A percentile compares a stretch with the other conserved stretches of the same genome.
These are phyloP conservation scores for Sciurus vulgaris DNA, from an alignment of 2,797 vertebrate genomes.

Conservation along the genomic window DNA sequence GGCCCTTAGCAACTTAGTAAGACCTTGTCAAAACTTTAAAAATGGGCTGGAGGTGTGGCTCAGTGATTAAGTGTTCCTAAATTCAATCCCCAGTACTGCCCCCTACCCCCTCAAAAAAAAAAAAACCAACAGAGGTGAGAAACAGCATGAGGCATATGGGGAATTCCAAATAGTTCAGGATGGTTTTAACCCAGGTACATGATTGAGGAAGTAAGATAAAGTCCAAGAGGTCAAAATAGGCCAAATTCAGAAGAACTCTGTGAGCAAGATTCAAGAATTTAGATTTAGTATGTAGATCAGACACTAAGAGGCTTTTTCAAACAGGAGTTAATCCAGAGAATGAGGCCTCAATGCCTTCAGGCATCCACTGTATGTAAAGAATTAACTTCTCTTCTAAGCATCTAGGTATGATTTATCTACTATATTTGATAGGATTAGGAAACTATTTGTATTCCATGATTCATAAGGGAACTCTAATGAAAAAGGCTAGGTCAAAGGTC, in stretches of 20 bases:
- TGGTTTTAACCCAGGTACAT: conserved; percentile 25
- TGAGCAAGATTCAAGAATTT: background rate
- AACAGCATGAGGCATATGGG: background rate
- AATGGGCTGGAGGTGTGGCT: no score
- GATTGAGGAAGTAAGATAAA: conserved; percentile 18
- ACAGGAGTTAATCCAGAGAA: conserved; percentile 5
- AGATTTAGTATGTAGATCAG: background rate
- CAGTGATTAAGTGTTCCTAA: no score
- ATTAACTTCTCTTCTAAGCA: conserved; percentile 44
- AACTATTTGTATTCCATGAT: background rate
- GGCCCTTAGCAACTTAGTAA: no score
- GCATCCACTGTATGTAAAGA: background rate
- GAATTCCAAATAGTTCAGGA: conserved; percentile 19
- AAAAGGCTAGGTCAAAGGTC: conserved; percentile 35
- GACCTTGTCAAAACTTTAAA: no score
- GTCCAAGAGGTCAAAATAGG: background rate
- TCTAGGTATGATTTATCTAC: background rate
- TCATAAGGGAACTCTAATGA: conserved; percentile 25
- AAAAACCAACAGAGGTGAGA: background rate
- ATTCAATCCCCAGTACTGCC: no score
- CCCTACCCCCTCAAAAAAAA: no score
- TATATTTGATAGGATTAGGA: conserved; percentile 23
- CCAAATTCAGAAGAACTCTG: background rate
- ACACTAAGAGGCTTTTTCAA: background rate
- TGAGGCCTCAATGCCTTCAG: background rate